Evolutionary conservation across 2,797 vertebrate species (phyloP).

Genomic region (Champsocephalus gunnari): DNA sequence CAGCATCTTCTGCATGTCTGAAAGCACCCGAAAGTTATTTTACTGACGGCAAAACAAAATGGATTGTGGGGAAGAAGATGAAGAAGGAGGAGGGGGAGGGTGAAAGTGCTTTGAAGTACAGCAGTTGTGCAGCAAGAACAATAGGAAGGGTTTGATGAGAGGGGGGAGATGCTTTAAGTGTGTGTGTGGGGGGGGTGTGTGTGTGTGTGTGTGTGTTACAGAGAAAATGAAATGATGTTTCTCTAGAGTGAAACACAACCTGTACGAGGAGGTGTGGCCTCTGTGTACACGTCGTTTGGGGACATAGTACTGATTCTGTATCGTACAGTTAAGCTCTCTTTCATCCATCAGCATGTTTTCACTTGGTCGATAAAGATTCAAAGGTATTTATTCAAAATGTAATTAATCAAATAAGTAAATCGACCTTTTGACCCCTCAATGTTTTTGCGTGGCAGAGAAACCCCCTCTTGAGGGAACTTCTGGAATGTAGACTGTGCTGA

Average conservation of each 20-base stretch:
- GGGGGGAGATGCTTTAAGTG: constrained; percentile 55
- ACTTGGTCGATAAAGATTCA: background rate
- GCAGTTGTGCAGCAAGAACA: constrained; percentile 59
- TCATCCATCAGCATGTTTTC: background rate
- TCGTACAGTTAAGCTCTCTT: constrained; percentile 18
- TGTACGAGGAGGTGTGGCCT: constrained; percentile 27
- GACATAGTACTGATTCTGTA: constrained; percentile 28
- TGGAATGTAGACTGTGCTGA: no score
- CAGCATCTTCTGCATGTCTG: constrained; percentile 61
- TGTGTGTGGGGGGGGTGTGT: background rate
- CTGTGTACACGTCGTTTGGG: constrained; percentile 35
- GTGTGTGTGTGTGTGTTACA: constrained; percentile 1
- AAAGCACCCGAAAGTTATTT: constrained; percentile 45
- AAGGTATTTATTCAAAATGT: background rate
- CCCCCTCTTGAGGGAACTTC: no score
- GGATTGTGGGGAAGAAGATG: constrained; percentile 34
- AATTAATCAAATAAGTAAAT: no score
- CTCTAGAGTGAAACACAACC: constrained; percentile 38
- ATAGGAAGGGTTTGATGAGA: constrained; percentile 60
- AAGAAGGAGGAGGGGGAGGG: background rate
- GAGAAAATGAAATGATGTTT: constrained; percentile 47
- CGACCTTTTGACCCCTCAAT: background rate
- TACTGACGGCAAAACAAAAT: constrained; percentile 59
- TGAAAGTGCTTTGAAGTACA: constrained; percentile 68
- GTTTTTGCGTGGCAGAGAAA: no score